A percentile compares a stretch with the other conserved stretches of the same genome.
phyloP scores from a whole-genome alignment of 2,113 vertebrate genomes.

The Poeciliopsis retropinna region DNA sequence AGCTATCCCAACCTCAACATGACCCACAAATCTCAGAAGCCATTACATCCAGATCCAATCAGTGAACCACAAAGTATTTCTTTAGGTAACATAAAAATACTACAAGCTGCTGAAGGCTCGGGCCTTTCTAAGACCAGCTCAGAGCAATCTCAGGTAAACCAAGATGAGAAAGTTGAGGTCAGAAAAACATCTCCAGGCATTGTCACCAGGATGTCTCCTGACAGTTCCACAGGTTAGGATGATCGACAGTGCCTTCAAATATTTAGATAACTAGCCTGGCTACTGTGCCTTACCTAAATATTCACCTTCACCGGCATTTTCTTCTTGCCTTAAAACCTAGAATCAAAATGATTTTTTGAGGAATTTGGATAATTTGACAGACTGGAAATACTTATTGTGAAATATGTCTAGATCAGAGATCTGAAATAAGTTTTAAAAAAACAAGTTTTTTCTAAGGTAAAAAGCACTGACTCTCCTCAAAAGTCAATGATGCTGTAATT shows the following conservation, averaged over 20 bases:
- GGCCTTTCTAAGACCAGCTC: conserved; percentile 3
- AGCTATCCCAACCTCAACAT: conserved; percentile 61
- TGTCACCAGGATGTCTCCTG: conserved; percentile 55
- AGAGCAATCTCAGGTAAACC: conserved; percentile 21
- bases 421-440: neutral
- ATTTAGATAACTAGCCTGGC: conserved; percentile 10
- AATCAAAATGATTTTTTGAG: neutral
- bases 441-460: neutral
- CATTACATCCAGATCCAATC: neutral
- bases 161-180: conserved; percentile 8
- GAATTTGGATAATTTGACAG: neutral
- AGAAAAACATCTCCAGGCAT: conserved; percentile 14
- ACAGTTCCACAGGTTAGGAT: conserved; percentile 68
- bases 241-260: conserved; percentile 38
- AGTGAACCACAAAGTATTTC: conserved; percentile 13
- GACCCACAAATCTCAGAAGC: conserved; percentile 16
- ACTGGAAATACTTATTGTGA: neutral
- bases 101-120: conserved; percentile 13
- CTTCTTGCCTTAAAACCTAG: neutral
- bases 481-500: neutral
- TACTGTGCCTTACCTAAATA: neutral
- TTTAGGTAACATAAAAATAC: neutral
- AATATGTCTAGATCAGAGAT: neutral
- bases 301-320: neutral
- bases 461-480: neutral